Conservation (phyloP, 2,797 vertebrate genomes). For the Falco peregrinus region DNA sequence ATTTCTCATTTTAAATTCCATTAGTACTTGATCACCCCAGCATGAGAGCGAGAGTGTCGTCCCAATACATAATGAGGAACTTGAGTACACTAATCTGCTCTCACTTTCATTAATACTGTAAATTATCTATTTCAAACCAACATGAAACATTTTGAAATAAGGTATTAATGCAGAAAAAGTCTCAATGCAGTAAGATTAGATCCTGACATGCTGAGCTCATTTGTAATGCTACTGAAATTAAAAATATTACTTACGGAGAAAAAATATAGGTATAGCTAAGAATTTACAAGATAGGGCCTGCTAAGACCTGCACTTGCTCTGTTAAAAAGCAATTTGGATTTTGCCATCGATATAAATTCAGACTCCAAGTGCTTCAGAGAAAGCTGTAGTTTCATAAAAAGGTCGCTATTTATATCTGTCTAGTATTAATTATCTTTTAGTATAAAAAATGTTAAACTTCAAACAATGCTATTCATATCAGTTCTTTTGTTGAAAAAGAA, state of each 20-base stretch:
- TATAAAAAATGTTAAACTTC: not conserved
- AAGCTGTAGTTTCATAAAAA: not conserved
- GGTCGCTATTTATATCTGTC: not conserved
- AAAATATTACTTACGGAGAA: not conserved
- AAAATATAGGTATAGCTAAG: not conserved
- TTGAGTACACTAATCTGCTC: conserved; percentile 56
- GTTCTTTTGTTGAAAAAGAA: not conserved
- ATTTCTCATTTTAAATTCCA: conserved; percentile 71
- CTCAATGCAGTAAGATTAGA: not conserved
- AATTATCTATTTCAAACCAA: conserved; percentile 59
- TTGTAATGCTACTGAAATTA: conserved; percentile 8
- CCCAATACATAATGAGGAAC: conserved; percentile 54
- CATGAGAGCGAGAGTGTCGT: not conserved
- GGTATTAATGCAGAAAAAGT: conserved; percentile 18
- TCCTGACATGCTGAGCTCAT: not conserved
- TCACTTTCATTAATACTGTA: conserved; percentile 58
- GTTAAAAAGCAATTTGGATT: conserved; percentile 24
- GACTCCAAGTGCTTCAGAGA: not conserved
- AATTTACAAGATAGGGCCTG: not conserved
- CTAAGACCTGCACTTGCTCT: not conserved
- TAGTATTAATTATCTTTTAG: conserved; percentile 3
- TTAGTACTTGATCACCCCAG: conserved; percentile 70
- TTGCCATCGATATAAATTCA: conserved; percentile 3
- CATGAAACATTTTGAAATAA: conserved; percentile 53
- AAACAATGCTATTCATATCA: not conserved